Base-by-base conservation (phyloP, 1,140 invertebrate species). In the Leptoteleia sp. region DNA sequence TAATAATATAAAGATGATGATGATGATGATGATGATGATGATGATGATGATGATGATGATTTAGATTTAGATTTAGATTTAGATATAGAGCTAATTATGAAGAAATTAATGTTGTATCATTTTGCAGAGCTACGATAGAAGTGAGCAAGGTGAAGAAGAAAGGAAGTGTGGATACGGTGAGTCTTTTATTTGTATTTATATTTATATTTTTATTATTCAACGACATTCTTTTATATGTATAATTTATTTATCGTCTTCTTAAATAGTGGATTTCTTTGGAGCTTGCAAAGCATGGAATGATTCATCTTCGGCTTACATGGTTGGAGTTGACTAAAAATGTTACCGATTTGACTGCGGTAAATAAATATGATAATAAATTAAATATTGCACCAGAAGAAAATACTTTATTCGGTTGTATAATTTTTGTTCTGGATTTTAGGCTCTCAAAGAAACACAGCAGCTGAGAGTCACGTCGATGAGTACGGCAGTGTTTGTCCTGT, bases 251-350 rank as follows among this genome's bases (percentile, higher is more conserved):
- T n/a, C n/a, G n/a, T n/a, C n/a, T n/a, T 27, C 70, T 79, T 55
- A 79, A 57, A 70, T 81, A 98, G 96, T 98, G 97, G 97, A 91
- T 98, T 47, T 95, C 96, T 0, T 90, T 99, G 67, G 96, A 98
- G 87, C 94, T 97, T 89, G 96, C 96, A 2, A 97, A 97, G 89
- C 96, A 96, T 83, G 98, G 98, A 27, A 93, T 96, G 90, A 91
- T 99, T 1, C 96, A 98, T 87, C 82, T 99, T 19, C 92, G 95
- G 61, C 89, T 98, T 15, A 94, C 93, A 2, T 99, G 97, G 97
- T 92, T 98, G 48, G 92, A 93, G 62, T 90, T 98, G 25, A 93
- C 93, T 11, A 91, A 92, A 22, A 92, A 95, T 86, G 86, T 92
- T 11, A 85, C 88, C 25, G 94, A 96, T 86, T 89, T 98, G 1